Conservation (phyloP, 2,797 vertebrate genomes). For the Girardinus metallicus region DNA sequence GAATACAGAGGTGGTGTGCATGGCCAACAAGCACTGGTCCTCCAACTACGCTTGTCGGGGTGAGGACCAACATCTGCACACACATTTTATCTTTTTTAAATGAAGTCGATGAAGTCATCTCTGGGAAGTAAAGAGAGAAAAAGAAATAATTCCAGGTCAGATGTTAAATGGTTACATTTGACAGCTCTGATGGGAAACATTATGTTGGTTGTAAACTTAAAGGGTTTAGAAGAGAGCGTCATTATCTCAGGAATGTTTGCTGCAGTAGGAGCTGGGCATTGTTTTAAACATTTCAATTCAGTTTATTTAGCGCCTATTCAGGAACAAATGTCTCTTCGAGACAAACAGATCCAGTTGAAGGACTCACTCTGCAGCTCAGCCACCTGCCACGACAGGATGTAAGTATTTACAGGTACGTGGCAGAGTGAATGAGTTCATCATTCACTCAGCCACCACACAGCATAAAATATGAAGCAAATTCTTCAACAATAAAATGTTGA, state of each 20-base stretch:
- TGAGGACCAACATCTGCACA: constrained; percentile 67
- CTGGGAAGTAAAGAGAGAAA: not conserved
- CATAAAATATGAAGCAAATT: not conserved
- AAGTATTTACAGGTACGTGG: too few relatives aligned
- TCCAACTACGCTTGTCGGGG: constrained; percentile 93
- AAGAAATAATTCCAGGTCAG: not conserved
- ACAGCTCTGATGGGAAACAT: not conserved
- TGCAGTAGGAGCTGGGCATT: not conserved
- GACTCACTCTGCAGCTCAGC: not conserved
- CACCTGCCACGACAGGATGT: not conserved
- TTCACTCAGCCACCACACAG: not conserved
- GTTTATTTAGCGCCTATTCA: not conserved
- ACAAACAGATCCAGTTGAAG: not conserved
- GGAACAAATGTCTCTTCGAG: not conserved
- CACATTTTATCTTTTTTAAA: not conserved
- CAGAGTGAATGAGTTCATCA: not conserved
- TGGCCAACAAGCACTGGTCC: constrained; percentile 94
- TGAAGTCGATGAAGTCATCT: not conserved
- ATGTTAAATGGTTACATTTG: not conserved
- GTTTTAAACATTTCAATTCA: not conserved
- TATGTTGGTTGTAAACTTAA: not conserved
- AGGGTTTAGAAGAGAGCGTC: not conserved
- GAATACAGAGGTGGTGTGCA: constrained; percentile 89
- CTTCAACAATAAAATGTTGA: not conserved
- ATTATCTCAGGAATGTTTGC: not conserved